phyloP scores from a whole-genome alignment of 2,888 invertebrate genomes.

The Priocnemis perturbator region DNA sequence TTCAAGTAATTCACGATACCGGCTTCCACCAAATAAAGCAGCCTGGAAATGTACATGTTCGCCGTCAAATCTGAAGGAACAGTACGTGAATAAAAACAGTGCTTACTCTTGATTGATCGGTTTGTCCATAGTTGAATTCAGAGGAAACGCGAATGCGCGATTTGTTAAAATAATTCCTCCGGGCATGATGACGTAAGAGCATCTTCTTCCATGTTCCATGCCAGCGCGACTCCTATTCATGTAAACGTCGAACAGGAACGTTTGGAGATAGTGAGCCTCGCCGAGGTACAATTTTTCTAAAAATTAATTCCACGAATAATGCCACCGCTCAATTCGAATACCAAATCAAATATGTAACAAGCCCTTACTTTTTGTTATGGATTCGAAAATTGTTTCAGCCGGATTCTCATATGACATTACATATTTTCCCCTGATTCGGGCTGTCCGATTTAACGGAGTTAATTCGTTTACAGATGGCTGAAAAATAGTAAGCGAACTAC shows the following conservation, averaged over 20 bases:
- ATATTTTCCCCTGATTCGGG: conserved; percentile 16
- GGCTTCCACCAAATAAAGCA: conserved; percentile 83
- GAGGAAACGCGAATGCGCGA: conserved; percentile 85
- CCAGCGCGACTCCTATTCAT: conserved; percentile 78
- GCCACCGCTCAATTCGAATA: not conserved
- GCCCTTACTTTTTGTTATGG: conserved; percentile 33
- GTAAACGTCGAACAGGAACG: conserved; percentile 84
- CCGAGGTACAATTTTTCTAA: conserved; percentile 78
- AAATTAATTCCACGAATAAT: not conserved
- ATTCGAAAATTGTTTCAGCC: conserved; percentile 30
- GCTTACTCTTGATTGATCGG: conserved; percentile 85
- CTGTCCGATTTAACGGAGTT: conserved; percentile 32
- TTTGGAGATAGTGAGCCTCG: conserved; percentile 83
- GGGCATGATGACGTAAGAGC: conserved; percentile 86
- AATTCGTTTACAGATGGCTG: conserved; percentile 38
- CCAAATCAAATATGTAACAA: not conserved
- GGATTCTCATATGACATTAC: conserved; percentile 33
- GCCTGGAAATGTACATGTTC: conserved; percentile 75
- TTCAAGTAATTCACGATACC: conserved; percentile 85
- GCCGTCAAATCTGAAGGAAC: not conserved
- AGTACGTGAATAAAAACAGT: conserved; percentile 7
- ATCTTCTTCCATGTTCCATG: conserved; percentile 80
- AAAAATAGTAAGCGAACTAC: not conserved
- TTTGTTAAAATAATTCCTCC: conserved; percentile 81
- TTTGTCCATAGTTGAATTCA: conserved; percentile 78